Evolutionary conservation across 2,888 invertebrate species (phyloP).

Genomic region (Drosophila prostipennis): DNA sequence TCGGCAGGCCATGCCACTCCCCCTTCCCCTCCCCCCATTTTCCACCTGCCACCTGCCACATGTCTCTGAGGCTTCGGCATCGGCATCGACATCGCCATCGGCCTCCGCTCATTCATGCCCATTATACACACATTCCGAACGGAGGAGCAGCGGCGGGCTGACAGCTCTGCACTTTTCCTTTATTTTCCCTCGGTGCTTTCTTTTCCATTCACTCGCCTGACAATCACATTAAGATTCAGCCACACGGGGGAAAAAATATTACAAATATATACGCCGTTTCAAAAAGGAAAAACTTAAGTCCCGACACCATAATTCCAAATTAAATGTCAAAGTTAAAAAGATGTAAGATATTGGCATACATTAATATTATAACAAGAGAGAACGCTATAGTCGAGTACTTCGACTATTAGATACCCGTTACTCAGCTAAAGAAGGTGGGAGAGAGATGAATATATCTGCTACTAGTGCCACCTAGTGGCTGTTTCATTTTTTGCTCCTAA

Average conservation of each 20-base stretch:
- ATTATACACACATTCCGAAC: slow-evolving; percentile 65
- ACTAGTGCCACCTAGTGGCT: too few relatives aligned
- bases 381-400: too few relatives aligned
- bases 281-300: too few relatives aligned
- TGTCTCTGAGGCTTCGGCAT: slow-evolving; percentile 41
- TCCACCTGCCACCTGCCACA: slow-evolving; percentile 60
- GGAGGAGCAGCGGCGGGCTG: slow-evolving; percentile 28
- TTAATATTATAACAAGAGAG: too few relatives aligned
- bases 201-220: slow-evolving; percentile 49
- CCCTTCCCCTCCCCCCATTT: neutral
- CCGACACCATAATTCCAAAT: too few relatives aligned
- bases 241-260: slow-evolving; percentile 11
- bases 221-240: slow-evolving; percentile 52
- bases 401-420: too few relatives aligned
- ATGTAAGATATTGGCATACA: too few relatives aligned
- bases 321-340: too few relatives aligned
- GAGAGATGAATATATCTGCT: too few relatives aligned
- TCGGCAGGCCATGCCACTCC: slow-evolving; percentile 52
- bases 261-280: too few relatives aligned
- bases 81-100: slow-evolving; percentile 11
- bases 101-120: slow-evolving; percentile 55
- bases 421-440: too few relatives aligned
- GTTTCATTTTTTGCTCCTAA: too few relatives aligned
- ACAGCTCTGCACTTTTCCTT: slow-evolving; percentile 34
- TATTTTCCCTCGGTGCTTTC: slow-evolving; percentile 34